Base-by-base conservation (phyloP, 2,113 vertebrate species). In the Odontesthes bonariensis region DNA sequence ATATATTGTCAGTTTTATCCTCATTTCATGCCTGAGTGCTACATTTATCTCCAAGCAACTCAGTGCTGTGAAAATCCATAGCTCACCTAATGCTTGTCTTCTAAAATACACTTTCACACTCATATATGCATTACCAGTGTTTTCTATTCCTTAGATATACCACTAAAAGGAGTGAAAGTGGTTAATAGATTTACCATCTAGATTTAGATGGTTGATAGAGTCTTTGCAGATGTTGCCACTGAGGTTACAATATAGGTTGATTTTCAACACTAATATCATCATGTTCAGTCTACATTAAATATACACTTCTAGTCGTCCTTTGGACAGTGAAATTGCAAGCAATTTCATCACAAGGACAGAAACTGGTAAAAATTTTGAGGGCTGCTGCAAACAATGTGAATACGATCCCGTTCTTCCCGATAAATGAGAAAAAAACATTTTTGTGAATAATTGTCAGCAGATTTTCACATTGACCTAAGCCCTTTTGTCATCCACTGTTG, bases 11-110 rank as follows among this genome's bases (percentile, higher is more conserved):
- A 11, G 23, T 0, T 68, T 56, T 4, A 27, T 47, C 16, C 33
- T 47, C 2, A 76, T 80, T 64, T 64, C 14, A 73, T 27, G 32
- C 68, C 73, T 65, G 19, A 40, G 23, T 69, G 53, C 22, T 8
- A 33, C 3, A 7, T 33, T 35, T 9, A 27, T 32, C 14, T 14
- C 14, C 13, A 32, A 17, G 54, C 42, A 56, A 17, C 13, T 3
- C 13, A 56, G 22, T 53, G 20, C 22, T 53, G 22, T 22, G 42
- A 44, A 56, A 56, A 56, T 56, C 54, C 13, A 16, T 56, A 16
- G 9, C 54, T 8, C 27, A 16, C 2, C 54, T 13, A 6, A 1
- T 56, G 7, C 27, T 31, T 32, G 6, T 55, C 6, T 56, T 56
- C 11, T 56, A 5, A 8, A 56, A 56, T 3, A 27, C 52, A 27